Conservation (phyloP, 2,888 invertebrate species). For the Cantharis lateralis region DNA sequence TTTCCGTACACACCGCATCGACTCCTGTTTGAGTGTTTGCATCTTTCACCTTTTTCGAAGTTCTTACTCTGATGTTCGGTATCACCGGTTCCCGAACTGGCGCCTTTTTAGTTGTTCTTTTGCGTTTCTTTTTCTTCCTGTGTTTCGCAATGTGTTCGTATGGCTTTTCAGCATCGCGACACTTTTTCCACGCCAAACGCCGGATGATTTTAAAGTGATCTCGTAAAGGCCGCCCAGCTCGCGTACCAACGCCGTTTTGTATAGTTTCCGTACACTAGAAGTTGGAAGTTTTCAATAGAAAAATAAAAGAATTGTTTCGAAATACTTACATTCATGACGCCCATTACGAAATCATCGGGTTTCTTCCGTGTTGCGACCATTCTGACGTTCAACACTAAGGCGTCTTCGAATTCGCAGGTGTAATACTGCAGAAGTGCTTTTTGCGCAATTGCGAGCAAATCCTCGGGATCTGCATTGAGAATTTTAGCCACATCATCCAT, state of each 20-base stretch:
- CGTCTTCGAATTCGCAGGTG: slow-evolving; percentile 53
- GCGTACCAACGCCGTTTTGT: slow-evolving; percentile 51
- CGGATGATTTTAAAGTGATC: slow-evolving; percentile 54
- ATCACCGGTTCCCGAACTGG: slow-evolving; percentile 34
- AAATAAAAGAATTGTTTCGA: no score
- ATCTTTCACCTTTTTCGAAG: neutral
- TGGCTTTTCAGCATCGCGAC: slow-evolving; percentile 44
- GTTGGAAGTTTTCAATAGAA: neutral
- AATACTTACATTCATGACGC: slow-evolving; percentile 50
- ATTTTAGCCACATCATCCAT: slow-evolving; percentile 60
- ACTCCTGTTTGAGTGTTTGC: neutral
- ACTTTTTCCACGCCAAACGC: slow-evolving; percentile 51
- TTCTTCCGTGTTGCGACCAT: slow-evolving; percentile 46
- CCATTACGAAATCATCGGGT: slow-evolving; percentile 52
- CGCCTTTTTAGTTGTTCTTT: slow-evolving; percentile 24
- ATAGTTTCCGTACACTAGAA: slow-evolving; percentile 52
- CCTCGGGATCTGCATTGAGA: slow-evolving; percentile 43
- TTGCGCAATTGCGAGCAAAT: slow-evolving; percentile 46
- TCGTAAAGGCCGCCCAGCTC: slow-evolving; percentile 51
- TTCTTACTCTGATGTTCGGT: slow-evolving; percentile 31
- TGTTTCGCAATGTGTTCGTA: slow-evolving; percentile 40
- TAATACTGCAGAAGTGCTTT: slow-evolving; percentile 51
- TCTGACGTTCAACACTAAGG: slow-evolving; percentile 47
- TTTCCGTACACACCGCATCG: no score
- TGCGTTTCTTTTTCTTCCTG: slow-evolving; percentile 41